phyloP scores from a whole-genome alignment of 35 echinoderm and acorn worm species.

The Holothuria glaberrima region DNA sequence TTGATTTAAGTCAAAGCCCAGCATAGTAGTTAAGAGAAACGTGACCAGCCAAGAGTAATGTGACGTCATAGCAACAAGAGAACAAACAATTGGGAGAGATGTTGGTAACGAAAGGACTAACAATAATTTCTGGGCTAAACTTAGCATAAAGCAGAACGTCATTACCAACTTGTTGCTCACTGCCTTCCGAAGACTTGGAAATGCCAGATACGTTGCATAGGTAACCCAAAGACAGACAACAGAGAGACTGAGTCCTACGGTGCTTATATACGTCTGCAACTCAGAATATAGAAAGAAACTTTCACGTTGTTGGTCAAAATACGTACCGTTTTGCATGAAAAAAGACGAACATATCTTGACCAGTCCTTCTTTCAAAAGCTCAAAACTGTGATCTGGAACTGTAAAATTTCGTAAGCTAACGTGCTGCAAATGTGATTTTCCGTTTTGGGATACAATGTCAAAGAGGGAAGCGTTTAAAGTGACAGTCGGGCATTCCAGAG shows the following conservation, averaged over 20 bases:
- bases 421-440: neutral
- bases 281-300: too few species aligned
- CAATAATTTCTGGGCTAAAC: neutral
- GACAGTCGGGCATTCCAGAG: neutral
- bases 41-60: constrained; percentile 21
- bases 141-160: neutral
- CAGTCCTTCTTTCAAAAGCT: neutral
- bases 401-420: neutral
- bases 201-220: neutral
- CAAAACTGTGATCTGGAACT: neutral
- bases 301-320: neutral
- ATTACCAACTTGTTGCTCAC: constrained; percentile 10
- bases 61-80: neutral
- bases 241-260: neutral
- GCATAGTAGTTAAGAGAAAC: neutral
- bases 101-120: constrained; percentile 19
- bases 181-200: neutral
- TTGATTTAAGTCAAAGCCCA: constrained; percentile 30
- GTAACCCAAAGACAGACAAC: constrained; percentile 31
- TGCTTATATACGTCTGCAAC: neutral
- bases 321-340: neutral
- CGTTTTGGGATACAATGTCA: neutral
- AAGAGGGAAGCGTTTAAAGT: neutral
- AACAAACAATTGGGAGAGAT: neutral
- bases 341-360: neutral